Base-by-base conservation (phyloP, 2,113 vertebrate species). In the Morphnarchus princeps region DNA sequence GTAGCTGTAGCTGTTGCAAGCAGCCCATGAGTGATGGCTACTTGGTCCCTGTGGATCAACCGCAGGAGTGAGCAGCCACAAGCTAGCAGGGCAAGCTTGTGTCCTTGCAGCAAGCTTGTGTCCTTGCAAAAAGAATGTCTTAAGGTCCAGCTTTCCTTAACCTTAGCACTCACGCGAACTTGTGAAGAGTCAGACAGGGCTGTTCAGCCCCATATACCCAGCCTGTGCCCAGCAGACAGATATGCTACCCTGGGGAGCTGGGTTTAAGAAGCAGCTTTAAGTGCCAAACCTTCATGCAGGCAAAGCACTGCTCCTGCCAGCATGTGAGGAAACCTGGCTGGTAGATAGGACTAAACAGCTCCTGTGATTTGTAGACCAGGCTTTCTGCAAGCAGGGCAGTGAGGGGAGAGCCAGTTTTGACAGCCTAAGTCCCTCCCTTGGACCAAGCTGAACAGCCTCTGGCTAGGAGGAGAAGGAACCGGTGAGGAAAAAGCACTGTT, bases 171-270 rank as follows among this genome's bases (percentile, higher is more conserved):
- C 10, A 40, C 25, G 2, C 0, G 3, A 28, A 8, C 55, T 32
- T 43, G 15, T 18, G 79, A n/a, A 14, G n/a, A 18, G 62, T 34
- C 4, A 0, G 12, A 9, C 47, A 17, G 38, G 63, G 31, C 25
- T 49, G 15, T 82, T 58, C 1, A 16, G 36, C 38, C 22, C 54
- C 1, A 0, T 13, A 5, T 43, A 45, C n/a, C 14, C 36, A 28
- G 34, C 29, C 40, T 26, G 43, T 19, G 32, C 66, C 47, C 45
- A 31, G 2, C 31, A 31, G 21, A 28, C 0, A 0, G 11, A 4
- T n/a, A 4, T 50, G 34, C 29, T 52, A 3, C 50, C 19, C 34
- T 14, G 16, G 22, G 40, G 71, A 79, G 76, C 50, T 66, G 71
- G 22, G 15, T 83, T 87, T 66, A 13, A 45, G 67, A 34, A 47